Evolutionary conservation across 2,113 vertebrate species (phyloP).

Genomic region (Tringa solitaria): DNA sequence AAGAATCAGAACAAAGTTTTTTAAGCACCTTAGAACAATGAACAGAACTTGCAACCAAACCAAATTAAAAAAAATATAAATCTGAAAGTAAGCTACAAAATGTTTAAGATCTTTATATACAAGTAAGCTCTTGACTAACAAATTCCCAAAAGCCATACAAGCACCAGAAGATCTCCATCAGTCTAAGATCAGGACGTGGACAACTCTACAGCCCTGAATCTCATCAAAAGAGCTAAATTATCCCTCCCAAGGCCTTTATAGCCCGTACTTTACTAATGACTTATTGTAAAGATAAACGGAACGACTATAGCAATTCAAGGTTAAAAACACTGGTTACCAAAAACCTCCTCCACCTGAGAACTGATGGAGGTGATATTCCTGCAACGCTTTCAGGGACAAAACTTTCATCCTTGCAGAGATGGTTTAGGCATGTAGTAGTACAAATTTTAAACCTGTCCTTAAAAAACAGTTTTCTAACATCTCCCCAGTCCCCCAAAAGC

Average conservation of each 20-base stretch:
- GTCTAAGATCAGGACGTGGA: background rate
- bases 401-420: background rate
- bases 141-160: background rate
- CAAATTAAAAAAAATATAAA: background rate
- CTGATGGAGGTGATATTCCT: background rate
- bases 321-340: background rate
- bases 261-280: background rate
- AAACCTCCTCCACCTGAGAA: background rate
- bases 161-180: background rate
- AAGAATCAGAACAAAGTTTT: background rate
- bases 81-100: background rate
- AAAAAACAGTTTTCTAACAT: background rate
- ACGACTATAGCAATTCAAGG: background rate
- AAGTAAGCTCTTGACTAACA: background rate
- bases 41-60: background rate
- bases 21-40: background rate
- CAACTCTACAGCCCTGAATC: background rate
- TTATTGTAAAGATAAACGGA: background rate
- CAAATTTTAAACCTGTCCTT: background rate
- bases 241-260: background rate
- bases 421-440: background rate
- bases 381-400: background rate
- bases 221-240: background rate
- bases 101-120: background rate
- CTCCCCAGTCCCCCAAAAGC: fast-evolving